Percentiles rank a stretch among this genome's conserved stretches.
Conservation (phyloP, 2,888 invertebrate species). For the Tuta absoluta region DNA sequence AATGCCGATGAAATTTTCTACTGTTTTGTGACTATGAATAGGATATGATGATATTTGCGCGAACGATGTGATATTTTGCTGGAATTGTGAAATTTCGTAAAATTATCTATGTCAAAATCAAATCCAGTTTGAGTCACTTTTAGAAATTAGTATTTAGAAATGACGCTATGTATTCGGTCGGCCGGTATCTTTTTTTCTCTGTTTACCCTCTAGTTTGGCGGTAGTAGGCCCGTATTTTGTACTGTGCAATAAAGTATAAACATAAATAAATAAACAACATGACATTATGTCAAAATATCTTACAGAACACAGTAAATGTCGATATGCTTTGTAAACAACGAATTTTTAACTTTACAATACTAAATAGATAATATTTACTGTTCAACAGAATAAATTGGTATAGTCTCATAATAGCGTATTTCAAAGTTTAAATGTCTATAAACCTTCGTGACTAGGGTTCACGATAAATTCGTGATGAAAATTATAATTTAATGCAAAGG, state of each 20-base stretch:
- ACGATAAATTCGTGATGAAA: background rate
- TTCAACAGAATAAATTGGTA: background rate
- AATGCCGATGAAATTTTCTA: slow-evolving; percentile 14
- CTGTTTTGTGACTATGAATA: slow-evolving; percentile 20
- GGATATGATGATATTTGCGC: background rate
- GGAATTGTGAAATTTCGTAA: background rate
- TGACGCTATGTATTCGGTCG: too few relatives aligned
- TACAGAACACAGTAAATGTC: too few relatives aligned
- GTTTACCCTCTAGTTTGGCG: too few relatives aligned
- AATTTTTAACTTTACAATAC: background rate
- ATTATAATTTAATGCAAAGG: slow-evolving; percentile 8
- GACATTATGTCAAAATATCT: too few relatives aligned
- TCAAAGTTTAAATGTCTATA: slow-evolving; percentile 1
- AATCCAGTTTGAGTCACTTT: too few relatives aligned
- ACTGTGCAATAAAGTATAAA: too few relatives aligned
- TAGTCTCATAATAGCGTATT: background rate
- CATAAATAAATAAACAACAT: too few relatives aligned
- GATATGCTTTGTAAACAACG: background rate
- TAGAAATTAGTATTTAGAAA: too few relatives aligned
- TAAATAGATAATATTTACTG: background rate
- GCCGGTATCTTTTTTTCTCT: too few relatives aligned
- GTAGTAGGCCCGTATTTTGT: too few relatives aligned
- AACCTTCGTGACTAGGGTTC: slow-evolving; percentile 8
- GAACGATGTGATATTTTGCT: background rate
- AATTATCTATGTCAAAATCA: too few relatives aligned